These are phyloP conservation scores for Grammomys dolichurus DNA, from an alignment of 2,113 vertebrate genomes.

Conservation along the genomic window DNA sequence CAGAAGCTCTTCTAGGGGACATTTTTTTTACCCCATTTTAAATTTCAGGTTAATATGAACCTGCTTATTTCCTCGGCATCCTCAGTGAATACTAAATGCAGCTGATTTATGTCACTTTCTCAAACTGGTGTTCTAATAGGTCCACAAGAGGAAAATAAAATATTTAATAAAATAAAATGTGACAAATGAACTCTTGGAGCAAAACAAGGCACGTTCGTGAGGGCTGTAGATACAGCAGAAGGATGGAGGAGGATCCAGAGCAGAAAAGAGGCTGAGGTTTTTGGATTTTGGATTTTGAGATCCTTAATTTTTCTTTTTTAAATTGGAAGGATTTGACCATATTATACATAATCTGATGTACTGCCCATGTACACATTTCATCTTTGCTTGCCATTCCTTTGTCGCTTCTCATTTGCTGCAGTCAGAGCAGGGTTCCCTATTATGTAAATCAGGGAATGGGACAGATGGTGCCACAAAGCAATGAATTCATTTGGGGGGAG, in stretches of 20 bases:
- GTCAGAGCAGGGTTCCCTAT: conserved; percentile 83
- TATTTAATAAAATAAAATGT: conserved; percentile 85
- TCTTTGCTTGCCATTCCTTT: conserved; percentile 77
- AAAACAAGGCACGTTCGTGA: conserved; percentile 65
- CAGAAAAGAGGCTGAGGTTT: conserved; percentile 73
- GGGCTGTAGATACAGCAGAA: conserved; percentile 68
- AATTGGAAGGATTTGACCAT: conserved; percentile 77
- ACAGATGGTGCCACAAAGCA: conserved; percentile 86
- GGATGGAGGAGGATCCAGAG: conserved; percentile 44
- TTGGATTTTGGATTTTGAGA: conserved; percentile 67
- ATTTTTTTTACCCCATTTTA: conserved; percentile 47
- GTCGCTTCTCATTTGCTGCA: conserved; percentile 81
- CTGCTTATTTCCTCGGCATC: conserved; percentile 65
- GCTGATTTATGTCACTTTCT: conserved; percentile 77
- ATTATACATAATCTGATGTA: conserved; percentile 77
- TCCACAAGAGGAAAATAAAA: conserved; percentile 84
- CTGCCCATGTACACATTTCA: conserved; percentile 76
- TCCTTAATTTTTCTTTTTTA: conserved; percentile 43
- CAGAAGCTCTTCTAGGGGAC: conserved; percentile 57
- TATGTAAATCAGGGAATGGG: conserved; percentile 85
- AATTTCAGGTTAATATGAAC: conserved; percentile 77
- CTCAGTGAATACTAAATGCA: conserved; percentile 74
- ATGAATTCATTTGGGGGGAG: conserved; percentile 86
- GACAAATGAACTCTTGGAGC: conserved; percentile 80
- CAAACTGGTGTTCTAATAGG: conserved; percentile 76